Conservation (phyloP, 2,113 vertebrate genomes). For the Nycticorax nycticorax region DNA sequence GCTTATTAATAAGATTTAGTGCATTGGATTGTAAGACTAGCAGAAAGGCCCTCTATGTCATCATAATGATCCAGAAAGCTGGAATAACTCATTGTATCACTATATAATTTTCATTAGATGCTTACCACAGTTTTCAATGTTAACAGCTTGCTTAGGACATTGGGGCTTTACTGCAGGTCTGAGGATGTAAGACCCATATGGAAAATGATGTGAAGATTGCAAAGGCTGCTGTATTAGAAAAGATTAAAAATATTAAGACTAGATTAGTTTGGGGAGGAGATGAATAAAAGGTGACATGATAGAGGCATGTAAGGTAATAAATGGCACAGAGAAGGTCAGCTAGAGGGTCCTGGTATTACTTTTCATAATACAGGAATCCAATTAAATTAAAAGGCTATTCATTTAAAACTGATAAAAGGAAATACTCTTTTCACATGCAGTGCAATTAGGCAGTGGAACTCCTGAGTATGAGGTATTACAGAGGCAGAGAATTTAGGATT, state of each 20-base stretch:
- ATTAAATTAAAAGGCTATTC: background rate
- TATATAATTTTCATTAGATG: background rate
- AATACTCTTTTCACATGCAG: background rate
- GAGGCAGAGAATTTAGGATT: background rate
- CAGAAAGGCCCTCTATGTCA: background rate
- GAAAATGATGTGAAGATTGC: background rate
- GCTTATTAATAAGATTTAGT: background rate
- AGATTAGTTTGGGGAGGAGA: background rate
- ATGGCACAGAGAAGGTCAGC: background rate
- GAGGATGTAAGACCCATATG: background rate
- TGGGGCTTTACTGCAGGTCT: background rate
- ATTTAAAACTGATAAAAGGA: background rate
- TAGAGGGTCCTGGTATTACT: background rate
- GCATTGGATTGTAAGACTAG: background rate
- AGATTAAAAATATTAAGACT: background rate
- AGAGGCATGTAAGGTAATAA: background rate
- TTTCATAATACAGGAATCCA: background rate
- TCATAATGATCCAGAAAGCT: background rate
- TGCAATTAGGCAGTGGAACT: background rate
- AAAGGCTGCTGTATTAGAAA: background rate
- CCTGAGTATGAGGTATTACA: background rate
- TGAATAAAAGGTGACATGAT: background rate
- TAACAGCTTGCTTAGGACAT: background rate
- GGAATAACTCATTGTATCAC: background rate
- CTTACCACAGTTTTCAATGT: background rate